Evolutionary conservation across 2,888 invertebrate genomes (phyloP).

Genomic region (Drosophila fulvimacula): DNA sequence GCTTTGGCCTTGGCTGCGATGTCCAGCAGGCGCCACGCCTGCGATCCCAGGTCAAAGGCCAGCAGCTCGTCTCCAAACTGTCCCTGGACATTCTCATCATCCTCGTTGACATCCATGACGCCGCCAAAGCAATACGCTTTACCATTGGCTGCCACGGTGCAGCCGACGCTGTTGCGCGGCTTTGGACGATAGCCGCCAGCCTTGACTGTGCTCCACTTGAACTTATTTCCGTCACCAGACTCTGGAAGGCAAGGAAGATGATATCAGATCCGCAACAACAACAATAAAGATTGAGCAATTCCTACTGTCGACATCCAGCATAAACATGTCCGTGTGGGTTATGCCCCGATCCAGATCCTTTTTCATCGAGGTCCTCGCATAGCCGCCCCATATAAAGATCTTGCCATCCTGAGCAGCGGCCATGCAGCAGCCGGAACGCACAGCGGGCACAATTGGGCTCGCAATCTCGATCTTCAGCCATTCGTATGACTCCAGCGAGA

Average conservation of each 20-base stretch:
- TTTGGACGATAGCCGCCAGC: slow-evolving; percentile 88
- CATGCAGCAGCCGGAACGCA: slow-evolving; percentile 91
- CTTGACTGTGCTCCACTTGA: slow-evolving; percentile 90
- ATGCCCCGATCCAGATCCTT: slow-evolving; percentile 91
- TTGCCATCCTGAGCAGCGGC: slow-evolving; percentile 86
- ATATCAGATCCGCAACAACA: neutral
- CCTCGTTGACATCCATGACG: slow-evolving; percentile 92
- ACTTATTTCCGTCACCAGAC: slow-evolving; percentile 87
- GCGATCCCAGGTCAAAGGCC: slow-evolving; percentile 89
- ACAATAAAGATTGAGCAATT: neutral
- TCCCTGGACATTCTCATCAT: slow-evolving; percentile 92
- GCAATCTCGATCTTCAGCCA: slow-evolving; percentile 90
- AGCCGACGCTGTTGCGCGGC: slow-evolving; percentile 89
- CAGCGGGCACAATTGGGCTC: slow-evolving; percentile 88
- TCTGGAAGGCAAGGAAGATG: slow-evolving; percentile 84
- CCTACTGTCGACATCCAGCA: slow-evolving; percentile 86
- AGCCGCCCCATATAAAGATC: slow-evolving; percentile 91
- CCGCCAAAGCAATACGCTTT: slow-evolving; percentile 94
- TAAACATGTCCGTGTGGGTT: slow-evolving; percentile 90
- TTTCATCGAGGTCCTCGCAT: slow-evolving; percentile 90
- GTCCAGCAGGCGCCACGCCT: slow-evolving; percentile 89
- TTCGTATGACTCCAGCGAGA: slow-evolving; percentile 91
- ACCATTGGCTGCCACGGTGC: slow-evolving; percentile 87
- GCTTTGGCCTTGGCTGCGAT: slow-evolving; percentile 84
- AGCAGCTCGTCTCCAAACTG: slow-evolving; percentile 93